Conservation (phyloP, 2,797 vertebrate genomes). For the Trematomus bernacchii region DNA sequence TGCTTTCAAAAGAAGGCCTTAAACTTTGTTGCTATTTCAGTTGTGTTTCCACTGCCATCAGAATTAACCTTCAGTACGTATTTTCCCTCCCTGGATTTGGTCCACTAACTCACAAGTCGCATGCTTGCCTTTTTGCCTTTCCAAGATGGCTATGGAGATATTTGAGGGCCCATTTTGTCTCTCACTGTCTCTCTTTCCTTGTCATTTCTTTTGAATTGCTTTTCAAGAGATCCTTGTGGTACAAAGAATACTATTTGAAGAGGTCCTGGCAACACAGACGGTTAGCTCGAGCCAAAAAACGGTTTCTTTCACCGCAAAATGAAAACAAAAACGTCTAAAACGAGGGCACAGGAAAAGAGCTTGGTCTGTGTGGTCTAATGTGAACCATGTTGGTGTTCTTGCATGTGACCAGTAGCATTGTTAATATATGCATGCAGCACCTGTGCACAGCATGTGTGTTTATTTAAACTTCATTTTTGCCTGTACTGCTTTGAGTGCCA, state of each 20-base stretch:
- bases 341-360: conserved; percentile 55
- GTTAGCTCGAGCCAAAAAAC: conserved; percentile 55
- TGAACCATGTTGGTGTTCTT: conserved; percentile 30
- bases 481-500: conserved; percentile 19
- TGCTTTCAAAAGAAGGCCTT: conserved; percentile 54
- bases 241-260: conserved; percentile 72
- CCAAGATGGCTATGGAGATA: conserved; percentile 68
- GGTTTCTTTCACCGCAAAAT: conserved; percentile 61
- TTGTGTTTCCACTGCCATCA: conserved; percentile 78
- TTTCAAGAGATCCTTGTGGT: conserved; percentile 78
- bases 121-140: conserved; percentile 69
- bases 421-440: conserved; percentile 10
- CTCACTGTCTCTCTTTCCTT: conserved; percentile 67
- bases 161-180: conserved; percentile 67
- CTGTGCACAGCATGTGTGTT: conserved; percentile 18
- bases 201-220: conserved; percentile 76
- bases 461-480: conserved; percentile 30
- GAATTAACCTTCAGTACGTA: conserved; percentile 67
- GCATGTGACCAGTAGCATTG: conserved; percentile 5
- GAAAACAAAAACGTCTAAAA: conserved; percentile 69
- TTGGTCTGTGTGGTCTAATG: conserved; percentile 53
- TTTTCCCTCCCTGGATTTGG: conserved; percentile 73
- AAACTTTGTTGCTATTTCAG: conserved; percentile 65
- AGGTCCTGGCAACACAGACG: conserved; percentile 63
- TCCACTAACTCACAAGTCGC: conserved; percentile 69